Percentiles rank a stretch among this genome's conserved stretches.
Conservation (phyloP, 2,888 invertebrate genomes). For the Harmothoe impar region DNA sequence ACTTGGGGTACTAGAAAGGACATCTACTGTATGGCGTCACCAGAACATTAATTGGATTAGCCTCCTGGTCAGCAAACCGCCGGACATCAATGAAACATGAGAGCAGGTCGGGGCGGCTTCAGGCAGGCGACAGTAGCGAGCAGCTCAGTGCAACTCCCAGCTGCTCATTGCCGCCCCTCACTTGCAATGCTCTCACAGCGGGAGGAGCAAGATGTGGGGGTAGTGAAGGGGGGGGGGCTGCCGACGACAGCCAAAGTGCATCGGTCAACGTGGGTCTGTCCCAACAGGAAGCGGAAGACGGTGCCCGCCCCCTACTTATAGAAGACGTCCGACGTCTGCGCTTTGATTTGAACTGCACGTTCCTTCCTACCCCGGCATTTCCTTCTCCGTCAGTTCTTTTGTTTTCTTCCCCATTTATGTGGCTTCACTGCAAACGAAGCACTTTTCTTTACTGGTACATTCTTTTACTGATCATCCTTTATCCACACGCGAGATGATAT, state of each 20-base stretch:
- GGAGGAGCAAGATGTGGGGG: too few species aligned
- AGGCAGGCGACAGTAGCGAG: too few species aligned
- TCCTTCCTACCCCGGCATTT: background rate
- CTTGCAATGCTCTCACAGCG: too few species aligned
- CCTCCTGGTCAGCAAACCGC: background rate
- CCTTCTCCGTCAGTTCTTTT: background rate
- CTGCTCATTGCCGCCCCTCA: background rate
- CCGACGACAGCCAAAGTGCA: constrained; percentile 4
- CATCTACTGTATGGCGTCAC: constrained; percentile 24
- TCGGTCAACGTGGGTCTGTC: background rate
- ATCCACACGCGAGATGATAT: background rate
- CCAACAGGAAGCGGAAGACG: background rate
- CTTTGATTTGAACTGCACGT: background rate
- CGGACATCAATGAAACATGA: constrained; percentile 51
- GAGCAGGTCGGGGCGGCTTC: background rate
- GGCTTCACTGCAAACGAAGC: too few species aligned
- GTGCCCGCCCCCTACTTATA: background rate
- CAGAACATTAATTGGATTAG: constrained; percentile 42
- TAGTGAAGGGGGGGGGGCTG: background rate
- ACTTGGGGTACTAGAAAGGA: background rate
- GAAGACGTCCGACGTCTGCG: background rate
- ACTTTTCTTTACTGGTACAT: too few species aligned
- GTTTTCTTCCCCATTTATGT: too few species aligned
- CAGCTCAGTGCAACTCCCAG: background rate
- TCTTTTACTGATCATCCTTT: background rate